phyloP scores from a whole-genome alignment of 1,140 invertebrate genomes.

The Heliconius eleuchia region DNA sequence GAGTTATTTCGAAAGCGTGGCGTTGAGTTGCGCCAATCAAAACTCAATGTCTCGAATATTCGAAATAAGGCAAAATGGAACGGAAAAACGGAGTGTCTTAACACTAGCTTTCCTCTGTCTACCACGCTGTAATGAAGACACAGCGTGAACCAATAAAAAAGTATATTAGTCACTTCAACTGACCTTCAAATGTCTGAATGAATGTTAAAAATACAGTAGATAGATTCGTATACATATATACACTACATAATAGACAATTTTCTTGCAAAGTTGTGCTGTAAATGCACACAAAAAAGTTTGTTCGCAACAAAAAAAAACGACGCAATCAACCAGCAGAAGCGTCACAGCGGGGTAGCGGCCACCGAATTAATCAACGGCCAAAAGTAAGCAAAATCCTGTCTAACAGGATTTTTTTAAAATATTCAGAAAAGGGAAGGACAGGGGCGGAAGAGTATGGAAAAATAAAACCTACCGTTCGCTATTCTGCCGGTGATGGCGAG shows the following conservation, averaged over 20 bases:
- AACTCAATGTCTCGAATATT: too few species aligned
- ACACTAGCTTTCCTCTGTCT: too few species aligned
- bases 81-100: too few species aligned
- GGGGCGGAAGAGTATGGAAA: conserved; percentile 62
- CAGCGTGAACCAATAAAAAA: not conserved
- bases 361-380: conserved; percentile 73
- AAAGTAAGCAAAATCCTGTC: conserved; percentile 65
- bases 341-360: conserved; percentile 63
- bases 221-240: conserved; percentile 24
- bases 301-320: conserved; percentile 50
- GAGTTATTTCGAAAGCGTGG: too few species aligned
- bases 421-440: conserved; percentile 58
- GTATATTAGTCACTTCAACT: not conserved
- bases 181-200: conserved; percentile 29
- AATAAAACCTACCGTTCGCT: conserved; percentile 63
- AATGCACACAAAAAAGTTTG: conserved; percentile 45
- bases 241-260: conserved; percentile 43
- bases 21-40: too few species aligned
- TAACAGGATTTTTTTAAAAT: conserved; percentile 60
- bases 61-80: too few species aligned
- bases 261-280: conserved; percentile 39
- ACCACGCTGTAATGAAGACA: not conserved
- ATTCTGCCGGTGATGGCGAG: conserved; percentile 72
- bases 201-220: conserved; percentile 29
- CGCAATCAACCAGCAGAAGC: conserved; percentile 68